Evolutionary conservation across 2,113 vertebrate species (phyloP), one percentile per base, ranked within the genome.

Genomic region (Casuarius casuarius): DNA sequence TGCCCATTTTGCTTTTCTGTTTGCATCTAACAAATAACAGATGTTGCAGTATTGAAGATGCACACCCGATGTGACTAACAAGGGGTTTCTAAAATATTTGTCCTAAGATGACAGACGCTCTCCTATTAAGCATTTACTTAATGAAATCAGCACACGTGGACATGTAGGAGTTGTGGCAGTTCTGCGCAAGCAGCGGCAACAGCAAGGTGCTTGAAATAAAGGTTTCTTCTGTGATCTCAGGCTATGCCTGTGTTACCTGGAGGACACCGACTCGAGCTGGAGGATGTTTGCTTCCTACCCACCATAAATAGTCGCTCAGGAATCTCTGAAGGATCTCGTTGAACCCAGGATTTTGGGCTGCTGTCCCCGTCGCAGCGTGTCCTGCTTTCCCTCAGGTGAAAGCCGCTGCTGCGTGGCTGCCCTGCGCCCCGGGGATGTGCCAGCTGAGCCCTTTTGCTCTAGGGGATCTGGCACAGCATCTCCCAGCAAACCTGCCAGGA

Each of bases 1-100:
- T 76, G 48, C 42, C 63, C 8, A 8, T 94, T 84, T 89, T 84
- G 68, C 75, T 86, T 92, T 89, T 52, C 88, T 40, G 78, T 80
- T 91, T 91, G 74, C 84, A 78, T 66, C 81, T 92, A 93, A 88
- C 89, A 97, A 94, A 84, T 91, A 96, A 84, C 92, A 98, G 89
- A 84, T 94, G 86, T 89, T 91, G 28, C 85, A 42, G 65, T 76
- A 76, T n/a, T 82, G 83, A 94, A 81, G 94, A 86, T 5, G 4
- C 46, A 91, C 33, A 97, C 67, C 96, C 96, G 79, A 96, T 91
- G 68, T 70, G 61, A 88, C 67, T 92, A 87, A 89, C 75, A 92
- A 95, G 93, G 65, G 75, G 66, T 95, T 96, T 96, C 87, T 92
- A 51, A 97, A 96, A 94, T 91, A 89, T 79, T 71, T 75, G 54